Evolutionary conservation across 2,113 vertebrate species (phyloP), one percentile per base, ranked within the genome.

Genomic region (Abramis brama): DNA sequence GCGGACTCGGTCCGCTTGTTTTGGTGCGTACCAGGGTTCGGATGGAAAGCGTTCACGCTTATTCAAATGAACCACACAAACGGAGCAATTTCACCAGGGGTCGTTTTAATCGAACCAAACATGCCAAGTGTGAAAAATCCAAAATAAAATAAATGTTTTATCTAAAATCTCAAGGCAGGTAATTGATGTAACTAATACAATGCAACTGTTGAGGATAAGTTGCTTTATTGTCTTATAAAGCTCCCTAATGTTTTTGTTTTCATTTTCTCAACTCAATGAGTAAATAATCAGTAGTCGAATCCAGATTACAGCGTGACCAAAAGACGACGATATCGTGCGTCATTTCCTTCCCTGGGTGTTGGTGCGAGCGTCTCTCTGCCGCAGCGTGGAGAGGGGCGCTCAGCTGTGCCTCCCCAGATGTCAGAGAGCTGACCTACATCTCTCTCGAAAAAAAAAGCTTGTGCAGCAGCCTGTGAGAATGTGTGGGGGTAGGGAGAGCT

Each of bases 371-470:
- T 85, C 90, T 89, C 77, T 78, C 33, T 55, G 84, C 60, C 75
- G 79, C 88, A 33, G 86, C 88, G 82, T 82, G 55, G 82, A 77
- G 47, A 59, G 21, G 15, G 25, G 70, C 74, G n/a, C 86, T 86
- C 77, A 82, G 85, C 89, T 86, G 84, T 86, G 85, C 82, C 82
- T 88, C 81, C 60, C 84, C 89, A 88, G 84, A 88, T 86, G 81
- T 92, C 88, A 78, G 91, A 87, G 78, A 87, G 85, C 82, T 91
- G 93, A 93, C 90, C 91, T 91, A 92, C 91, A 92, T 94, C 93
- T 91, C 85, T 86, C 86, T 86, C 82, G 0, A 4, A 82, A 85
- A 85, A 73, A 88, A 86, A 79, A 74, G 81, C 87, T 89, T 82
- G 83, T 90, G 91, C 90, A 89, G 91, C 89, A 87, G 87, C 90